Conservation (phyloP, 2,113 vertebrate genomes). For the Ondatra zibethicus region DNA sequence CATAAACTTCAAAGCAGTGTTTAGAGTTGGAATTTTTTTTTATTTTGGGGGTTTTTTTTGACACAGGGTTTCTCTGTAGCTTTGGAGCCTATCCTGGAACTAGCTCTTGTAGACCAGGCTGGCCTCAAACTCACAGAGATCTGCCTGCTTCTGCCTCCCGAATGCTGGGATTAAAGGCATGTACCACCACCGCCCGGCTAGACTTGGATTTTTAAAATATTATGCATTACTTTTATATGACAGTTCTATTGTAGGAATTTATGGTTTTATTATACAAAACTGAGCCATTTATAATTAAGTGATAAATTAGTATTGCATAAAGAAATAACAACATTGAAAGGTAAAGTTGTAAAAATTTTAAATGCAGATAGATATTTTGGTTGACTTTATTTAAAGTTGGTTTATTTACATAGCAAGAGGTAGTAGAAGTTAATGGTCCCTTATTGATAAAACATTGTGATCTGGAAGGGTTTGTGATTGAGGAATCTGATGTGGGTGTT, state of each 20-base stretch:
- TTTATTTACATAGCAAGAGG: neutral
- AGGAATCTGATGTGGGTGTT: conserved; percentile 29
- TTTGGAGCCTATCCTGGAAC: too few species aligned
- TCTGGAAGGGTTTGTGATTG: conserved; percentile 30
- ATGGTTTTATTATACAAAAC: conserved; percentile 27
- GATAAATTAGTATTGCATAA: conserved; percentile 41
- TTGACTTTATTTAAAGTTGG: neutral
- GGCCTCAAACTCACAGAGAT: too few species aligned
- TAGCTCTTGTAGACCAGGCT: too few species aligned
- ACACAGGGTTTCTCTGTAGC: too few species aligned
- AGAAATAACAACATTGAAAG: conserved; percentile 4
- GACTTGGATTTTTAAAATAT: neutral
- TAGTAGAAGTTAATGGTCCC: neutral
- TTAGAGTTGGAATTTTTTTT: neutral
- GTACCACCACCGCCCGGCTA: neutral
- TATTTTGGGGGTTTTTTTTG: too few species aligned
- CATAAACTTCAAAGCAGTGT: neutral
- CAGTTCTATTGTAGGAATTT: neutral
- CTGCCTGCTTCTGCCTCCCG: too few species aligned
- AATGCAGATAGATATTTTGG: neutral
- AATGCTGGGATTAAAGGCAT: too few species aligned
- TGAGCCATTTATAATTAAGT: neutral
- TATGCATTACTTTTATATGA: neutral
- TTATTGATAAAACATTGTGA: conserved; percentile 42
- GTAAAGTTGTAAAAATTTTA: conserved; percentile 42